Percentiles rank a stretch among this genome's conserved stretches.
These are phyloP conservation scores for Yponomeuta cagnagella DNA, from an alignment of 2,888 invertebrate species.

Conservation along the genomic window DNA sequence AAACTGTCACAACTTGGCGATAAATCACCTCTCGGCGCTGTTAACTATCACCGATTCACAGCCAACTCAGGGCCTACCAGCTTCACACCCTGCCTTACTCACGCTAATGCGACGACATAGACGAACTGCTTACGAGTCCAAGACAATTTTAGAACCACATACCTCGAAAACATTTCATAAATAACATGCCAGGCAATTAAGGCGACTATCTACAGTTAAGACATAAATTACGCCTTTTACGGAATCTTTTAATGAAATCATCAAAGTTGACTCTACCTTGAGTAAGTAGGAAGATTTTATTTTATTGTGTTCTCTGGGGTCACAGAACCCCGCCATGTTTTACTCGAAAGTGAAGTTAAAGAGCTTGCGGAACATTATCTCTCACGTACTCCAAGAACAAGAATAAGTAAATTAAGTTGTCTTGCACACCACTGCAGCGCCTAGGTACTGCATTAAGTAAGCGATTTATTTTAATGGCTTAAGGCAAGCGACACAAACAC, in stretches of 20 bases:
- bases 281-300: not conserved
- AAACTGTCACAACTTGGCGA: conserved; percentile 37
- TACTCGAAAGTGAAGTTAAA: conserved; percentile 14
- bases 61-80: not conserved
- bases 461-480: conserved; percentile 44
- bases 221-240: not conserved
- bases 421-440: conserved; percentile 29
- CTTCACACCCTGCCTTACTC: conserved; percentile 1
- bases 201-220: not conserved
- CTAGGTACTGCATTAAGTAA: conserved; percentile 35
- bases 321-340: not conserved
- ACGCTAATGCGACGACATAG: conserved; percentile 63
- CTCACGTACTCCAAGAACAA: conserved; percentile 23
- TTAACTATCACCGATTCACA: conserved; percentile 38
- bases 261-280: not conserved
- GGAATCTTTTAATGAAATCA: not conserved
- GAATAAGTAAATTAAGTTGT: conserved; percentile 42
- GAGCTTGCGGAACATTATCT: conserved; percentile 26
- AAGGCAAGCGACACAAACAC: conserved; percentile 26
- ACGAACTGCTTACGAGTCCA: conserved; percentile 33
- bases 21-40: conserved; percentile 55
- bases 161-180: not conserved
- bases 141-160: not conserved
- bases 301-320: not conserved
- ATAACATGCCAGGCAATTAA: conserved; percentile 1